Conservation (phyloP, 2,113 vertebrate genomes). For the Eulacestoma nigropectus region DNA sequence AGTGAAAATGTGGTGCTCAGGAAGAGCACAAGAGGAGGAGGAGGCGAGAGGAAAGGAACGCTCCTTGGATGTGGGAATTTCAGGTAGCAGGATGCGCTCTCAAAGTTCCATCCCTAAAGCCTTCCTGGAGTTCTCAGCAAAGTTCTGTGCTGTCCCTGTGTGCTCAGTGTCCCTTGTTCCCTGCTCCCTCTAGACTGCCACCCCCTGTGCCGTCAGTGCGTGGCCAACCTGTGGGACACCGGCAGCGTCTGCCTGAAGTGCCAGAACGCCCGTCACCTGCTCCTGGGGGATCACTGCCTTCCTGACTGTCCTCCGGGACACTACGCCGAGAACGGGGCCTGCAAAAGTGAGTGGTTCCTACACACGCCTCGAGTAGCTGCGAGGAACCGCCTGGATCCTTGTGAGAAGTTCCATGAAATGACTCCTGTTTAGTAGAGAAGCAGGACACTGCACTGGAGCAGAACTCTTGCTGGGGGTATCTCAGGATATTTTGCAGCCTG, state of each 20-base stretch:
- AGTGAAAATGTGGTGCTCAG: background rate
- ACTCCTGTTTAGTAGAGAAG: background rate
- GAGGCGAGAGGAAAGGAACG: background rate
- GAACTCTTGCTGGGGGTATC: background rate
- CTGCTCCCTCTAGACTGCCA: slow-evolving; percentile 78
- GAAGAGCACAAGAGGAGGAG: background rate
- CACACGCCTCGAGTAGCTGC: rapidly evolving
- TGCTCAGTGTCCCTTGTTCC: background rate
- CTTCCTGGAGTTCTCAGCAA: background rate
- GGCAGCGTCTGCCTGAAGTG: slow-evolving; percentile 87
- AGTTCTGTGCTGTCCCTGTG: no score
- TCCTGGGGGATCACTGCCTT: slow-evolving; percentile 84
- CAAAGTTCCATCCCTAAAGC: no score
- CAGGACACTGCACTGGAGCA: background rate
- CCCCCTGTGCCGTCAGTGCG: slow-evolving; percentile 79
- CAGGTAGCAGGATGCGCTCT: background rate
- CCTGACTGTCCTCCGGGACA: slow-evolving; percentile 74
- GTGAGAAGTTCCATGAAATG: rapidly evolving
- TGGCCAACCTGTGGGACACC: slow-evolving; percentile 70
- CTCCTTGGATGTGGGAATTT: rapidly evolving
- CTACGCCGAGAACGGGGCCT: slow-evolving; percentile 70
- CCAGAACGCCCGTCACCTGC: slow-evolving; percentile 62
- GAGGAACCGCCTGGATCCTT: background rate
- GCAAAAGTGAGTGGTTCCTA: slow-evolving; percentile 79
- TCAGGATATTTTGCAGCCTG: background rate